These are phyloP conservation scores for Chrysodeixis includens DNA, from an alignment of 2,888 invertebrate species.

Conservation along the genomic window DNA sequence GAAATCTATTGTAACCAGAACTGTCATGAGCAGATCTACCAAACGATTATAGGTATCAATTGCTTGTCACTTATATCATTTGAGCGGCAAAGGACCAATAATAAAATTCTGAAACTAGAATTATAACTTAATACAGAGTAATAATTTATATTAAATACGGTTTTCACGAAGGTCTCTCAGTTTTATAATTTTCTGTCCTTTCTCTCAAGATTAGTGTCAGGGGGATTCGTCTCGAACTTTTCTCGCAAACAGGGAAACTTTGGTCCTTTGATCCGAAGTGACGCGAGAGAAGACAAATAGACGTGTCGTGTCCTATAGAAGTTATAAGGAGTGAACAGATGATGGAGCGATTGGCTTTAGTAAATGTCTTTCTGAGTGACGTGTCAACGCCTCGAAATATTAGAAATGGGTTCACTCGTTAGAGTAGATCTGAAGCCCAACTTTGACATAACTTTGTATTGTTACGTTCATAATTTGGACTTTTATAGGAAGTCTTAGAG, in stretches of 20 bases:
- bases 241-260: conserved; percentile 50
- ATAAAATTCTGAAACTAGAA: neutral
- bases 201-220: conserved; percentile 55
- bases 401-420: neutral
- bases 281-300: conserved; percentile 54
- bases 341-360: conserved; percentile 42
- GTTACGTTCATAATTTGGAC: no score
- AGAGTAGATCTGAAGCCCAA: neutral
- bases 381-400: neutral
- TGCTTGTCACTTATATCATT: conserved; percentile 10
- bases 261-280: conserved; percentile 48
- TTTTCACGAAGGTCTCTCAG: conserved; percentile 25
- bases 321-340: conserved; percentile 32
- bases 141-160: neutral
- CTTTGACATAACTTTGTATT: neutral
- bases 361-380: conserved; percentile 29
- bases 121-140: neutral
- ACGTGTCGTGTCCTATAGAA: conserved; percentile 42
- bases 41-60: conserved; percentile 33
- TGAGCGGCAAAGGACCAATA: neutral
- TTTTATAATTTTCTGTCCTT: conserved; percentile 54
- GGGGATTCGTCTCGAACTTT: conserved; percentile 48
- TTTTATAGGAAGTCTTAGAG: no score
- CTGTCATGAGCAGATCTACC: conserved; percentile 22
- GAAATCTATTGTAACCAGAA: conserved; percentile 20